Evolutionary conservation across 1,140 invertebrate species (phyloP), one percentile per base, ranked within the genome.

Genomic region (Chlorops oryzae): DNA sequence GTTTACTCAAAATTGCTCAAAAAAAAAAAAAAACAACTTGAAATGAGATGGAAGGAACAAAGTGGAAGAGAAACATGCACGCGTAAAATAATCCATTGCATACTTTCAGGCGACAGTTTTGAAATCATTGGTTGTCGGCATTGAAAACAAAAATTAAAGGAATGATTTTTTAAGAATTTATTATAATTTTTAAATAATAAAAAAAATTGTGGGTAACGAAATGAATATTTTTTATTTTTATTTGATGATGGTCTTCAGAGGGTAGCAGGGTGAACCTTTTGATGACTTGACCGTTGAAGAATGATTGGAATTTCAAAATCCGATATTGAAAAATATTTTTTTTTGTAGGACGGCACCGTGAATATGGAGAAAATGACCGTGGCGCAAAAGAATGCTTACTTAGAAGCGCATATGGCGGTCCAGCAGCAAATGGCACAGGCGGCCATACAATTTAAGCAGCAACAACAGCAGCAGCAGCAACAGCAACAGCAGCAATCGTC

Each of bases 341-440:
- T 15, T 44, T 49, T 45, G 24, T 56, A 80, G 78, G 78, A 78
- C 70, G 78, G 78, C 52, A 79, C 78, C 42, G 78, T 79, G 56
- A 81, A 80, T 63, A 80, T 81, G 75, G 81, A 84, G 57, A 85
- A 85, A 68, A 84, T 85, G 82, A 83, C 83, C 47, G 80, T 80
- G 62, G 78, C 78, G 44, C 83, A 85, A 61, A 83, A 84, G 63
- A 80, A 81, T 34, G 80, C 81, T 41, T 86, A 85, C 61, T 74
- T 83, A 32, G 83, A 85, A 73, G 81, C 83, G 40, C 83, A 86
- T 62, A 81, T 84, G 51, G 82, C 82, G n/a, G 80, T 86, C 32
- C 84, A 86, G 69, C 84, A 86, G 62, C 83, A 86, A 67, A 85
- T 86, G 82, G 83, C 82, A 21, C 81, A 84, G 62, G 83, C 83